Percentiles rank a stretch among this genome's conserved stretches.
phyloP scores from a whole-genome alignment of 2,797 vertebrate genomes.

The Sebastes wilsoni region DNA sequence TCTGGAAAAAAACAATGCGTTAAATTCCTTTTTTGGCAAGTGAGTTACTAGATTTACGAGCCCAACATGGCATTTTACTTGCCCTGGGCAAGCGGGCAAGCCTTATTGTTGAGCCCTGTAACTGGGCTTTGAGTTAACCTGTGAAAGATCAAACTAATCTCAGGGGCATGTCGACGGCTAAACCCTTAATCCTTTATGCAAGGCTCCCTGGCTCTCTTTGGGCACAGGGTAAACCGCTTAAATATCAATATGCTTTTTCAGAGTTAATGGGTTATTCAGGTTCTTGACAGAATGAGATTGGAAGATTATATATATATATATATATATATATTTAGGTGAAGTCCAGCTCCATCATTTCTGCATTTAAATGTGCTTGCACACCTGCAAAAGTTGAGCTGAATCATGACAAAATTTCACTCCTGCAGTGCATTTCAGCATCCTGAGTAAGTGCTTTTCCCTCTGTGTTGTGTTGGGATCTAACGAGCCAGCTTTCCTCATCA shows the following conservation, averaged over 20 bases:
- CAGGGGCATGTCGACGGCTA: constrained; percentile 60
- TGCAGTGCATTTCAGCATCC: constrained; percentile 46
- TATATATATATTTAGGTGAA: neutral
- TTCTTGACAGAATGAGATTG: constrained; percentile 23
- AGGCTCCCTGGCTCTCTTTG: constrained; percentile 14
- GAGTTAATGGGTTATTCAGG: constrained; percentile 49
- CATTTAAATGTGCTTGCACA: constrained; percentile 45
- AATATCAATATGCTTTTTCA: constrained; percentile 55
- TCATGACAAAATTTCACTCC: constrained; percentile 42
- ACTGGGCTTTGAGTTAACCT: constrained; percentile 51
- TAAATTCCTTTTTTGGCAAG: neutral
- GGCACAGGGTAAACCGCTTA: constrained; percentile 58
- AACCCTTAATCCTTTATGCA: constrained; percentile 69
- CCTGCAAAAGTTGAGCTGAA: constrained; percentile 60
- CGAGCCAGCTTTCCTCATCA: constrained; percentile 55
- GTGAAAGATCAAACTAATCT: constrained; percentile 73
- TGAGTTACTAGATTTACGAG: neutral
- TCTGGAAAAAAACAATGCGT: neutral
- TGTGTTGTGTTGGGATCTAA: constrained; percentile 45
- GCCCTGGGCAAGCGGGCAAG: neutral
- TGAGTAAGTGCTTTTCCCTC: constrained; percentile 63
- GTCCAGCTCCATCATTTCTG: constrained; percentile 2
- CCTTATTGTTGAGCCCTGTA: neutral
- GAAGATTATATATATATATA: constrained; percentile 29
- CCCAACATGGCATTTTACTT: neutral